Evolutionary conservation across 1,140 invertebrate species (phyloP), one percentile per base, ranked within the genome.

Genomic region (Mercenaria mercenaria): DNA sequence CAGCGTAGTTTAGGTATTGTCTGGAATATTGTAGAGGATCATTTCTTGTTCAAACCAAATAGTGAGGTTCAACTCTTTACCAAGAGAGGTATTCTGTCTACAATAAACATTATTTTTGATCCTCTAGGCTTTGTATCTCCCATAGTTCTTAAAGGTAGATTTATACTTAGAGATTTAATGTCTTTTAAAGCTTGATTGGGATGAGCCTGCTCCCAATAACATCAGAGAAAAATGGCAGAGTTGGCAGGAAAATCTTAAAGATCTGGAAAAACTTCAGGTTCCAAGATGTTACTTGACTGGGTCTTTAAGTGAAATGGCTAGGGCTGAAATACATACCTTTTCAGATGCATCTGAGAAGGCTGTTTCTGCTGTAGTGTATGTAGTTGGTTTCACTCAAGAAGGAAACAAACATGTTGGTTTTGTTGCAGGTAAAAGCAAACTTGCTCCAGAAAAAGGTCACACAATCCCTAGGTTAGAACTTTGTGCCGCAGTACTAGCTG

Each of bases 281-380:
- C 64, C 41, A 32, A 29, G 83, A 23, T 0, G 18, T 37, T 85
- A 85, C 32, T 37, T 52, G 6, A 0, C 4, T 6, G 8, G 8
- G 4, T 34, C 64, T 20, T 1, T 74, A 18, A 39, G 8, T 50
- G 41, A n/a, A 23, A 23, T 15, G 4, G 10, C 29, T 23, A 26
- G 34, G 0, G 23, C 10, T 41, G 79, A 91, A 37, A 10, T 89
- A 18, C 47, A 77, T 47, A 37, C 89, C 11, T 93, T 92, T 76
- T 90, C 39, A 8, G 91, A 93, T 76, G 91, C 91, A 3, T 92
- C 89, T n/a, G 72, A 87, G 64, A 37, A 61, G 20, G 92, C 89
- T n/a, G 83, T 92, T 18, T 82, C 91, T n/a, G 67, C 86, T n/a
- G 76, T 69, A 34, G 74, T 56, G 15, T 93, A 92, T 59, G 32